Base-by-base conservation (phyloP, 2,888 invertebrate species). In the Macrophya annulata region DNA sequence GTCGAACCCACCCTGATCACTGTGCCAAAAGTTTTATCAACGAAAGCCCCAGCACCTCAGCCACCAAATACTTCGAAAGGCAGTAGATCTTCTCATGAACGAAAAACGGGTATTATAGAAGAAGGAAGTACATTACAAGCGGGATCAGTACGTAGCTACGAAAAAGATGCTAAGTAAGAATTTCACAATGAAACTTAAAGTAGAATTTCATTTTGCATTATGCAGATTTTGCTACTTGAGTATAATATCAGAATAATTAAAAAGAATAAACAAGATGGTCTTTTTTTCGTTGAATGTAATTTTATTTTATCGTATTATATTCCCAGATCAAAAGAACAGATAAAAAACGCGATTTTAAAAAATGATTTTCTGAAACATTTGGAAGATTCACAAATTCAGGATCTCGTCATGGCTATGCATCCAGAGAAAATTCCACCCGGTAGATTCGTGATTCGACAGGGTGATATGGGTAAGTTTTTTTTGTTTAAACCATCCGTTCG, bases 321-420 rank as follows among this genome's bases (percentile, higher is more conserved):
- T 45, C 25, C 9, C 82, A 96, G 96, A 89, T 95, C 96, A 51
- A 94, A 95, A 88, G 94, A 95, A 89, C 94, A 96, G 87, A 96
- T 97, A 87, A 95, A 95, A 90, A 95, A 94, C 87, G 97, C 98
- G 62, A 95, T 98, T 83, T 95, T 96, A 94, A 96, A 96, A 82
- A 98, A 98, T 92, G 97, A 98, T 91, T 98, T 98, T 92, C 94
- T 98, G 85, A 97, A 96, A 90, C 97, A 97, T 91, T 95, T 95
- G 94, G 97, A 97, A 89, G 95, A 96, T 15, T 96, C 96, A 40
- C 96, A 97, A 90, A 95, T 97, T 77, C 94, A 95, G 65, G 96
- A 96, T 89, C 96, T 98, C n/a, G 96, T 97, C 25, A 96, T 97
- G 90, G 97, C 97, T 5, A 97, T 97, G 97, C 96, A 95, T 89